phyloP scores from a whole-genome alignment of 1,140 invertebrate species.

The Riptortus pedestris region DNA sequence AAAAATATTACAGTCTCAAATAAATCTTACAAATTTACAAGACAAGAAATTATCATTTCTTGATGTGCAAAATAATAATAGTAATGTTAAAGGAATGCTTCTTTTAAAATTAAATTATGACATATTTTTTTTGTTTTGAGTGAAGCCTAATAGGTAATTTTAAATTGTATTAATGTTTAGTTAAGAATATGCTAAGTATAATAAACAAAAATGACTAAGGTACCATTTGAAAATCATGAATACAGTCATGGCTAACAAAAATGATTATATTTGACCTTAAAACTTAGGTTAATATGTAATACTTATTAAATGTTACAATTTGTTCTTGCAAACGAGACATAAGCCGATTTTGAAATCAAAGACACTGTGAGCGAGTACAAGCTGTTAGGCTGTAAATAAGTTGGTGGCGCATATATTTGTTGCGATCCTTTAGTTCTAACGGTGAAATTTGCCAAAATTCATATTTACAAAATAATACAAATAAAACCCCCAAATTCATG shows the following conservation, averaged over 20 bases:
- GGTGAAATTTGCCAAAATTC: neutral
- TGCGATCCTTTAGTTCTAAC: neutral
- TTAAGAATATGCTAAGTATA: neutral
- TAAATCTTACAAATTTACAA: neutral
- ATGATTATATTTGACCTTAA: no score
- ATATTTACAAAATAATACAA: neutral
- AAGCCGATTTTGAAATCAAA: no score
- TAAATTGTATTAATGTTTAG: neutral
- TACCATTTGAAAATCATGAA: no score
- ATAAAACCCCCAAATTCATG: neutral
- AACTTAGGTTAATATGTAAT: no score
- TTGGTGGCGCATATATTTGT: no score
- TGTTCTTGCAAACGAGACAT: no score
- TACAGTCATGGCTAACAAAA: no score
- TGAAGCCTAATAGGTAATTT: no score
- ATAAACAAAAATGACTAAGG: neutral
- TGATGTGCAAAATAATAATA: neutral
- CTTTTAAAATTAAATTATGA: neutral
- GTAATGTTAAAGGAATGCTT: neutral
- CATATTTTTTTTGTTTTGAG: neutral
- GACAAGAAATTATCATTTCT: neutral
- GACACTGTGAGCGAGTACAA: no score
- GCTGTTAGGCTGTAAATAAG: no score
- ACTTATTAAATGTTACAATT: no score
- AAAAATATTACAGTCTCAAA: neutral